Evolutionary conservation across 2,113 vertebrate species (phyloP).

Genomic region (Silurus meridionalis): DNA sequence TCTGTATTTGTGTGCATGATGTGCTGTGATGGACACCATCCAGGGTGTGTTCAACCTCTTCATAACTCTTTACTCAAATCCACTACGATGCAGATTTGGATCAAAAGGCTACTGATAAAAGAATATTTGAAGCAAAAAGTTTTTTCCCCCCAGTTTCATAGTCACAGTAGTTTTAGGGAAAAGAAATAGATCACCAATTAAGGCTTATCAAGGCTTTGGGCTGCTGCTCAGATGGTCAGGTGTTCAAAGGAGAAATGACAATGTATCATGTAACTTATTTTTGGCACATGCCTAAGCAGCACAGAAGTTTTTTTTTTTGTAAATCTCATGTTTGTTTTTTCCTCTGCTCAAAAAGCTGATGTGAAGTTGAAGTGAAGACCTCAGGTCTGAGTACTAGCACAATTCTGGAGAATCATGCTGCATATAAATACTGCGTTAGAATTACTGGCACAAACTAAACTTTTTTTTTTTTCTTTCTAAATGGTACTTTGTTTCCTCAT

Average conservation of each 20-base stretch:
- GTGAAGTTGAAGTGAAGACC: conserved; percentile 7
- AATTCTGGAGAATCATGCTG: conserved; percentile 27
- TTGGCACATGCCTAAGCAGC: conserved; percentile 25
- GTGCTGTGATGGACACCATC: not conserved
- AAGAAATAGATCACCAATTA: not conserved
- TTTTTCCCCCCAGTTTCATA: not conserved
- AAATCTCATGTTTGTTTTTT: not conserved
- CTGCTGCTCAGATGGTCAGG: not conserved
- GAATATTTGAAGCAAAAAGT: not conserved
- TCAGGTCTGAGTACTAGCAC: conserved; percentile 36
- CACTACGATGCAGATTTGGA: not conserved
- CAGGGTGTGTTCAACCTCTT: not conserved
- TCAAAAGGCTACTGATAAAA: not conserved
- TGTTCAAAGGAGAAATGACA: not conserved
- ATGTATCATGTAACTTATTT: not conserved
- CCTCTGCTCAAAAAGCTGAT: not conserved
- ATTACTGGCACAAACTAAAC: conserved; percentile 27
- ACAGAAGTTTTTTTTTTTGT: not conserved
- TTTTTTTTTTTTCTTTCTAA: not conserved
- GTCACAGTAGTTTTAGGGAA: not conserved
- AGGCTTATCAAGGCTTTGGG: not conserved
- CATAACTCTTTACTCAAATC: not conserved
- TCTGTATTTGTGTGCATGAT: not conserved
- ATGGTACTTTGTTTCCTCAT: not conserved
- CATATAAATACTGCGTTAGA: not conserved